Conservation (phyloP, 2,797 vertebrate species). For the Megalops cyprinoides region DNA sequence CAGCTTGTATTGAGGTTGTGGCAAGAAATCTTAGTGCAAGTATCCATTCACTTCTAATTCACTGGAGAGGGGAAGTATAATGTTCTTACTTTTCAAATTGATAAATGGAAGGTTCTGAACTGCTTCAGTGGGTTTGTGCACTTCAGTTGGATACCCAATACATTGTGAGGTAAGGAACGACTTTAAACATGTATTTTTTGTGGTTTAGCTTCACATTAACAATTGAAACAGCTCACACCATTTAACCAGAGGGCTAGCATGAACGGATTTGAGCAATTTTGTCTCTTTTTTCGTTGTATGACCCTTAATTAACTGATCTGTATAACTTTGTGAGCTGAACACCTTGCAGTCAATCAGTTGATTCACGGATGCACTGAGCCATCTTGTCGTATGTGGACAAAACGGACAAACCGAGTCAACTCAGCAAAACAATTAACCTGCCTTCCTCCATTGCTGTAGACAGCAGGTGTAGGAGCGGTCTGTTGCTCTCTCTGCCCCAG, state of each 20-base stretch:
- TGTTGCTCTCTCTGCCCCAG: not conserved
- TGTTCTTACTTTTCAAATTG: not conserved
- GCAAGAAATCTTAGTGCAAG: not conserved
- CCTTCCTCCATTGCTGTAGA: no score
- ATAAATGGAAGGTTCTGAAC: not conserved
- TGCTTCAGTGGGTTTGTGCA: no score
- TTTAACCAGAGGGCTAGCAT: no score
- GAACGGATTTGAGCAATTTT: not conserved
- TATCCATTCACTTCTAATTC: not conserved
- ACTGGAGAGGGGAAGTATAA: not conserved
- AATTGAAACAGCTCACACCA: no score
- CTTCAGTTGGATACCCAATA: not conserved
- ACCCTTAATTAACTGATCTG: not conserved
- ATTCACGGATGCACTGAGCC: not conserved
- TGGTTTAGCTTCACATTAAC: not conserved
- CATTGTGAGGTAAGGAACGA: not conserved
- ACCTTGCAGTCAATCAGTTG: not conserved
- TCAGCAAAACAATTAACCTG: no score
- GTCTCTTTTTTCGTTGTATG: not conserved
- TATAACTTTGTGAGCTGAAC: not conserved
- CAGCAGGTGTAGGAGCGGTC: not conserved
- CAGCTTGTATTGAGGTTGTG: not conserved
- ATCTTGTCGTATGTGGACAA: not conserved
- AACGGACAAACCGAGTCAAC: not conserved
- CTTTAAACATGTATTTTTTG: not conserved